phyloP scores from a whole-genome alignment of 2,888 invertebrate species.

The Epinotia brunnichana region DNA sequence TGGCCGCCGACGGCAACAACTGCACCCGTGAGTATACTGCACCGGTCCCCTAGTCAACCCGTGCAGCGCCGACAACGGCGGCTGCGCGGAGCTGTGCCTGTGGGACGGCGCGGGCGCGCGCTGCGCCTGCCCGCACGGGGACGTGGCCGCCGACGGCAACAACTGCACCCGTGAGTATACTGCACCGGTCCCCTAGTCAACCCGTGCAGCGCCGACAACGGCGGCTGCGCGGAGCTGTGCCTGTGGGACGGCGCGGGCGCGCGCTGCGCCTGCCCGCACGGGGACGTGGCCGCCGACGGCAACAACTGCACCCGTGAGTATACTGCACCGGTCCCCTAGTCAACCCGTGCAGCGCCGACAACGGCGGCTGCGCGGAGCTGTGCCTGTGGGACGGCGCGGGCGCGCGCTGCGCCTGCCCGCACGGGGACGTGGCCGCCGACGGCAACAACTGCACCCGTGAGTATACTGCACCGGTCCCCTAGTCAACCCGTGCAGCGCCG shows the following conservation, averaged over 20 bases:
- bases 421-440: constrained; percentile 86
- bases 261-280: too few species aligned
- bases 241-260: too few species aligned
- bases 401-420: constrained; percentile 91
- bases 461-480: constrained; percentile 55
- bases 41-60: constrained; percentile 17
- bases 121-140: constrained; percentile 93
- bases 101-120: constrained; percentile 86
- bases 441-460: too few species aligned
- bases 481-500: constrained; percentile 85
- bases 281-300: too few species aligned
- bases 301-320: constrained; percentile 60
- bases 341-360: too few species aligned
- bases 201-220: too few species aligned
- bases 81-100: constrained; percentile 91
- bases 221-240: too few species aligned
- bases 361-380: constrained; percentile 87
- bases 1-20: constrained; percentile 85
- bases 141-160: constrained; percentile 73
- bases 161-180: constrained; percentile 76
- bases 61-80: constrained; percentile 51
- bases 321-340: constrained; percentile 11
- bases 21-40: constrained; percentile 83
- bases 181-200: too few species aligned
- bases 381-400: constrained; percentile 89